phyloP scores from a whole-genome alignment of 2,888 invertebrate species.

The Apodemia hepburni region DNA sequence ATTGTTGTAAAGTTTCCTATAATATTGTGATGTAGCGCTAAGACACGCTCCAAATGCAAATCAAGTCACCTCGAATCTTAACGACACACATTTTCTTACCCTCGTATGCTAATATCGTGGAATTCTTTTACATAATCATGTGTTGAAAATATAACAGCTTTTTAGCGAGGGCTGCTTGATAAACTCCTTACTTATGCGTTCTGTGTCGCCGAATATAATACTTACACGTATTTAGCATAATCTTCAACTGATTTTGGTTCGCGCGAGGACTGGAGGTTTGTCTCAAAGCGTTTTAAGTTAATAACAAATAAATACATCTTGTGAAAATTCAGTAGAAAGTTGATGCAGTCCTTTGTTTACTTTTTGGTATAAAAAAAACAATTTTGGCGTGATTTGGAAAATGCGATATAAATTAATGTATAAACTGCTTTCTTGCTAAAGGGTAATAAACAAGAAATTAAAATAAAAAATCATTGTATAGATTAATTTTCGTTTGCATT shows the following conservation, averaged over 20 bases:
- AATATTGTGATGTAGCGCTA: conserved; percentile 27
- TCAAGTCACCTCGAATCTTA: conserved; percentile 59
- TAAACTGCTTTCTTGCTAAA: too few species aligned
- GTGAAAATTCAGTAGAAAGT: background rate
- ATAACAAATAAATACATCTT: conserved; percentile 1
- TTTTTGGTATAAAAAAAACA: too few species aligned
- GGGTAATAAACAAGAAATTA: too few species aligned
- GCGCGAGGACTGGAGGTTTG: conserved; percentile 25
- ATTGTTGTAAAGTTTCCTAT: too few species aligned
- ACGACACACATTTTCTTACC: conserved; percentile 64
- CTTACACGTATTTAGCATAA: conserved; percentile 68
- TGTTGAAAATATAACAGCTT: conserved; percentile 76
- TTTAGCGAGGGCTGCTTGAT: conserved; percentile 55
- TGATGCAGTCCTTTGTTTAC: too few species aligned
- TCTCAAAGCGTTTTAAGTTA: conserved; percentile 24
- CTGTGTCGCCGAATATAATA: conserved; percentile 54
- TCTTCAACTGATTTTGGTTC: conserved; percentile 40
- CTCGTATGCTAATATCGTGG: conserved; percentile 54
- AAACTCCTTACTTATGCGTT: conserved; percentile 58
- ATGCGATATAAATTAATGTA: too few species aligned
- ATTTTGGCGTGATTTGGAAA: too few species aligned
- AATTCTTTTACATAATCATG: conserved; percentile 79
- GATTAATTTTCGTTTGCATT: too few species aligned
- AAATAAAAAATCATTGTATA: too few species aligned
- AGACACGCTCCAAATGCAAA: conserved; percentile 56